Percentiles rank a stretch among this genome's conserved stretches.
Conservation (phyloP, 2,888 invertebrate genomes). For the Micoletzkya japonica region DNA sequence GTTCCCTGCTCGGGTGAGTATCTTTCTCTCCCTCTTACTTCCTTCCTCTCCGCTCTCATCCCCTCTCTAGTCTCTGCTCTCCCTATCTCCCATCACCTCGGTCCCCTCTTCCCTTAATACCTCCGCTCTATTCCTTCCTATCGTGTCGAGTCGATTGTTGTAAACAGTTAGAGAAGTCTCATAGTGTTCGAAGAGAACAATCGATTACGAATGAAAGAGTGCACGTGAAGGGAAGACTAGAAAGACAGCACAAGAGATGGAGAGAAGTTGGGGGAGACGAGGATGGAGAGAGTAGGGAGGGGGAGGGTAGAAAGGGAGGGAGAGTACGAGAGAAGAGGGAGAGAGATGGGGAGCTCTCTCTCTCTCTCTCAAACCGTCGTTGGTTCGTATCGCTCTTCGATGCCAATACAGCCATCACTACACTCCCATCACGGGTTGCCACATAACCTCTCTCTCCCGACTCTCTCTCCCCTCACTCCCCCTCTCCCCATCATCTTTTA, state of each 20-base stretch:
- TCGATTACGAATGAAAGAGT: too few species aligned
- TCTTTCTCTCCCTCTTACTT: background rate
- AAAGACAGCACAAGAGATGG: too few species aligned
- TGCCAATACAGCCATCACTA: too few species aligned
- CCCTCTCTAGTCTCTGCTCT: background rate
- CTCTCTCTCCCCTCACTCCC: background rate
- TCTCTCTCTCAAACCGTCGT: too few species aligned
- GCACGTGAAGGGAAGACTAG: too few species aligned
- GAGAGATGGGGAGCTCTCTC: too few species aligned
- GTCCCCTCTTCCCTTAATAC: background rate
- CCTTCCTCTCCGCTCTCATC: background rate
- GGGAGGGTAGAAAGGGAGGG: background rate
- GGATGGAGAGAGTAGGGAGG: background rate
- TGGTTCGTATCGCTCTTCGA: too few species aligned
- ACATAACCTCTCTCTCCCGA: too few species aligned
- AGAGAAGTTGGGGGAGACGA: slow-evolving; percentile 8
- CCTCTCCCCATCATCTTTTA: slow-evolving; percentile 3
- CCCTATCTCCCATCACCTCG: background rate
- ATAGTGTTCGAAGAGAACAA: too few species aligned
- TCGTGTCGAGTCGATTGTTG: slow-evolving; percentile 11
- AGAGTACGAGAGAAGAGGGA: background rate
- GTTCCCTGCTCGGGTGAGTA: too few species aligned
- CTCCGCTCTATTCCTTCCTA: background rate
- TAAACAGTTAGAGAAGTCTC: too few species aligned
- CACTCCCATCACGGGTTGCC: too few species aligned